Percentiles rank a stretch among this genome's conserved stretches.
These are phyloP conservation scores for Leucoraja ocellata DNA, from an alignment of 2,797 vertebrate genomes.

Conservation along the genomic window DNA sequence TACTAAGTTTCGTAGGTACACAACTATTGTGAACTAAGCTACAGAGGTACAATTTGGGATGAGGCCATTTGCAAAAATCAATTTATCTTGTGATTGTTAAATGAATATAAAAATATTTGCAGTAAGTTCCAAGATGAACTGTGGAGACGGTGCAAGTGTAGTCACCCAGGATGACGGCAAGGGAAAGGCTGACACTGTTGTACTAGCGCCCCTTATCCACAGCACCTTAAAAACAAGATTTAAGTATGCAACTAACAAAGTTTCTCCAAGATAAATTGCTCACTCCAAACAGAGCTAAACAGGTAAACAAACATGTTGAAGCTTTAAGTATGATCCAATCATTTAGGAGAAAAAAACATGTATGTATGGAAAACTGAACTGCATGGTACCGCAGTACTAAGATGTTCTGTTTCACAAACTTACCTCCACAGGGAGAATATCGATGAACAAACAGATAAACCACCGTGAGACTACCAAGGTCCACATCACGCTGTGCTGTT, in stretches of 20 bases:
- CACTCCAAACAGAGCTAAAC: neutral
- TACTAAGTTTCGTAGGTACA: no score
- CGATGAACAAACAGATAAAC: constrained; percentile 94
- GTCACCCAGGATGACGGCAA: neutral
- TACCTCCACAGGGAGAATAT: constrained; percentile 88
- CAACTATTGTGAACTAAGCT: neutral
- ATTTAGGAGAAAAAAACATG: no score
- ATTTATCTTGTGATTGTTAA: neutral
- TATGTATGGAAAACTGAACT: neutral
- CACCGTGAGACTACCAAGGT: constrained; percentile 84
- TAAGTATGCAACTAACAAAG: neutral
- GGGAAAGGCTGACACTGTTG: neutral
- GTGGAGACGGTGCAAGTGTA: neutral
- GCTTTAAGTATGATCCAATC: neutral
- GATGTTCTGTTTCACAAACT: constrained; percentile 19
- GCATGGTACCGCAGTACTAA: neutral
- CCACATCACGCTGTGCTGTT: constrained; percentile 76
- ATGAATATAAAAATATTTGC: neutral
- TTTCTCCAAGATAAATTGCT: neutral
- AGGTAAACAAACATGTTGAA: neutral
- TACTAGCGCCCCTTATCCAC: neutral
- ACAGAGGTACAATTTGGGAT: neutral
- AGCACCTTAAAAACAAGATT: neutral
- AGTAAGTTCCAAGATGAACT: neutral
- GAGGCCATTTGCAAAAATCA: neutral